A percentile compares a stretch with the other conserved stretches of the same genome.
Conservation (phyloP, 2,888 invertebrate species). For the Himalopsyche japonica region DNA sequence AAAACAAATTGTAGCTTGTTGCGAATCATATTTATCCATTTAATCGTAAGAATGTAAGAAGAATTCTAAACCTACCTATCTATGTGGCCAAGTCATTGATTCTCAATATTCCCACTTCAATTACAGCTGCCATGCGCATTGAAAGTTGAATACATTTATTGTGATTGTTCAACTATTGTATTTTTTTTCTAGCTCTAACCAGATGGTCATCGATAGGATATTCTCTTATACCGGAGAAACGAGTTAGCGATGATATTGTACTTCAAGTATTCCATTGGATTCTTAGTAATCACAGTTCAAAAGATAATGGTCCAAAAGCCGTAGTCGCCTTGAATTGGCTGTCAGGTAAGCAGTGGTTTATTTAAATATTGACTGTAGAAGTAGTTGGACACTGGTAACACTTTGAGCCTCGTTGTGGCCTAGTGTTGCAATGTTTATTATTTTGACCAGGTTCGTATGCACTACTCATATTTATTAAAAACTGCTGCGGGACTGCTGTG, state of each 20-base stretch:
- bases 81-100: too few relatives aligned
- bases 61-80: too few relatives aligned
- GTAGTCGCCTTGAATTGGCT: slow-evolving; percentile 25
- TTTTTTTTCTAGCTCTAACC: slow-evolving; percentile 48
- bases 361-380: not conserved
- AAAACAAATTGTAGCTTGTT: too few relatives aligned
- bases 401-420: not conserved
- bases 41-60: too few relatives aligned
- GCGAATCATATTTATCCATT: too few relatives aligned
- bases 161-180: not conserved
- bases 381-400: not conserved
- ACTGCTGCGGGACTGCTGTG: too few relatives aligned
- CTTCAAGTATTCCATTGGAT: slow-evolving; percentile 54
- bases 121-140: too few relatives aligned
- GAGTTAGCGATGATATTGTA: slow-evolving; percentile 49
- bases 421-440: too few relatives aligned
- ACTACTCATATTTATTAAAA: too few relatives aligned
- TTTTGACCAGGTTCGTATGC: too few relatives aligned
- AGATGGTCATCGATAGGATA: slow-evolving; percentile 54
- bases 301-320: slow-evolving; percentile 34
- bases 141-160: too few relatives aligned
- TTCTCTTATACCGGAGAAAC: slow-evolving; percentile 52
- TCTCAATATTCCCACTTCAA: too few relatives aligned
- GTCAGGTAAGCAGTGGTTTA: slow-evolving; percentile 15
- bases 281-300: slow-evolving; percentile 49